Conservation (phyloP, 2,888 invertebrate species). For the Latrodectus elegans region DNA sequence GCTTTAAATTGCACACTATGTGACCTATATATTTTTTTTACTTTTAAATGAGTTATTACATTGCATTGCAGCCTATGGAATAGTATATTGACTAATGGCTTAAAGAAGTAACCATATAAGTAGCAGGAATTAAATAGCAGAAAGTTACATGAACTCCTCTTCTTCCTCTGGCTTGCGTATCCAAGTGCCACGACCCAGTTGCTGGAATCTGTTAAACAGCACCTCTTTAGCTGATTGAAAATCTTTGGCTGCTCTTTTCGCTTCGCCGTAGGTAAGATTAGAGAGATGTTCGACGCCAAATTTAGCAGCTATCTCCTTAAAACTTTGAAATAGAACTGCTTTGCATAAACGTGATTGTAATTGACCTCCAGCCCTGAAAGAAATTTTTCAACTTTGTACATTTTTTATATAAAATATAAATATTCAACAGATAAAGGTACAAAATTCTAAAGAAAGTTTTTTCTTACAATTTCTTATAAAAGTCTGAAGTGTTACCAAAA, state of each 20-base stretch:
- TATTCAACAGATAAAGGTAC: neutral
- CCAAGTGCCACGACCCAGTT: slow-evolving; percentile 74
- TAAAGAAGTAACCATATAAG: slow-evolving; percentile 36
- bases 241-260: slow-evolving; percentile 73
- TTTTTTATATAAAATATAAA: neutral
- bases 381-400: too few species aligned
- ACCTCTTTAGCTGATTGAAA: slow-evolving; percentile 74
- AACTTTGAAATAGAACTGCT: slow-evolving; percentile 69
- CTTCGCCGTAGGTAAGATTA: slow-evolving; percentile 69
- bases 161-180: slow-evolving; percentile 75
- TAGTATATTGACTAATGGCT: slow-evolving; percentile 52
- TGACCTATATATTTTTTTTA: slow-evolving; percentile 34
- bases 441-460: neutral
- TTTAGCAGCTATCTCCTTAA: slow-evolving; percentile 68
- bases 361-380: slow-evolving; percentile 61
- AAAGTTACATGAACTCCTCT: slow-evolving; percentile 74
- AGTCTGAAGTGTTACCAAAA: too few species aligned
- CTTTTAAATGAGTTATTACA: slow-evolving; percentile 28
- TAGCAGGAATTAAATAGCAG: slow-evolving; percentile 45
- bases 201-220: slow-evolving; percentile 73
- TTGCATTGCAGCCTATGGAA: slow-evolving; percentile 49
- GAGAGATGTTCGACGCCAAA: slow-evolving; percentile 69
- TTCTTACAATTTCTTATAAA: too few species aligned
- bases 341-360: slow-evolving; percentile 69
- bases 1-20: slow-evolving; percentile 45